Evolutionary conservation across 2,888 invertebrate genomes (phyloP), one percentile per base, ranked within the genome.

Genomic region (Chymomyza caudatula): DNA sequence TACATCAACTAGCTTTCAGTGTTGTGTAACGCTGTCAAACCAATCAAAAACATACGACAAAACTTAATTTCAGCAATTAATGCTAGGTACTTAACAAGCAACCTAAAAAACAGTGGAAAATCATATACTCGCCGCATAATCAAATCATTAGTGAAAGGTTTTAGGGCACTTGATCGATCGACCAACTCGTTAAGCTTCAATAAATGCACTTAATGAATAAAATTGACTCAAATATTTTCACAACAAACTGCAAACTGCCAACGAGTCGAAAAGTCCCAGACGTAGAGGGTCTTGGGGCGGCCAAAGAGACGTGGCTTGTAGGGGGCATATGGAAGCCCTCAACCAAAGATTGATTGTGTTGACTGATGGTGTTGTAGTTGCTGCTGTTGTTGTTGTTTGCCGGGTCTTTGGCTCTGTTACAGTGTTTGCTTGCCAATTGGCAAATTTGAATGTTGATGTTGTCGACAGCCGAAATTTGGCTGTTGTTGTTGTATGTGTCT

Each of bases 91-190:
- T 37, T 37, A 37, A 37, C 8, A 37, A 11, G 11, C 29, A 37
- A 37, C 11, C 29, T 11, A 37, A 37, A 25, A 37, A 37, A 11
- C 2, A 11, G 1, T 11, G 19, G 19, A 44, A 17, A 13, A 19
- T 42, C 37, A 67, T 29, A 64, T 70, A 69, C 56, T 70, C 63
- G 68, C 70, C 58, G 67, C 87, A 85, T 80, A 87, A 84, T 83
- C 83, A 69, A 78, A 86, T 83, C 82, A 87, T 87, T 86, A 83
- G 87, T 86, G 86, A 86, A 86, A 77, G 83, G 87, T 83, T 83
- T 83, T 74, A 87, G 86, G 87, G 87, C 85, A 86, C 85, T 87
- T 84, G 86, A 87, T 76, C 85, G 82, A 86, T 87, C 60, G 78
- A 23, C 59, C 67, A 58, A 70, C 81, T 87, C 69, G 87, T 84